Evolutionary conservation across 23 tunicate species (phyloP).

Genomic region (Trididemnum clinides): DNA sequence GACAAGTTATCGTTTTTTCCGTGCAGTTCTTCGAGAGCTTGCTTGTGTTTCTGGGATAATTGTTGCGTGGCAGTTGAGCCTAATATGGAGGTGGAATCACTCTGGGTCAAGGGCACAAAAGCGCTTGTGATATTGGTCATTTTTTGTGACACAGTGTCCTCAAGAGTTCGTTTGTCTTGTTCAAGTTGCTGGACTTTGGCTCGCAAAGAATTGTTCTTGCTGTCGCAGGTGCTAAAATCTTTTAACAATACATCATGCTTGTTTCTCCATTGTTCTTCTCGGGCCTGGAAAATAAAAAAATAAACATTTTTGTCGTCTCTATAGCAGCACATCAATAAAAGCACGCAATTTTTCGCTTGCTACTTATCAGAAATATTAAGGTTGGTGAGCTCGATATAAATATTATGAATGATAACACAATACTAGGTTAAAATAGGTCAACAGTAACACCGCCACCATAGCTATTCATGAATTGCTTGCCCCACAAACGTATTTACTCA

Average conservation of each 20-base stretch:
- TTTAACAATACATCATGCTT: conserved; percentile 38
- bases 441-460: too few species aligned
- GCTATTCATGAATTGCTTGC: too few species aligned
- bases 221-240: not conserved
- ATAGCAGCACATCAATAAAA: too few species aligned
- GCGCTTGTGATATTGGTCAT: conserved; percentile 70
- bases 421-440: too few species aligned
- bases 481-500: too few species aligned
- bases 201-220: not conserved
- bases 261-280: conserved; percentile 68
- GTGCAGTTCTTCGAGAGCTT: not conserved
- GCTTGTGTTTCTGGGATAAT: not conserved
- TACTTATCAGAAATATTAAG: too few species aligned
- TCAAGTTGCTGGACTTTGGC: conserved; percentile 55
- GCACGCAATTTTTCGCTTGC: too few species aligned
- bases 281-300: conserved; percentile 40
- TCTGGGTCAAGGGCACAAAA: conserved; percentile 18
- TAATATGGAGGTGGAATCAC: not conserved
- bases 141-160: conserved; percentile 67
- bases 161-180: conserved; percentile 80
- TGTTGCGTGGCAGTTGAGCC: not conserved
- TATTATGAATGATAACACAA: too few species aligned
- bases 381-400: too few species aligned
- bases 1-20: conserved; percentile 4
- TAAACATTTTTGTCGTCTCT: too few species aligned